These are phyloP conservation scores for Hyppa rectilinea DNA, from an alignment of 2,888 invertebrate species.

Conservation along the genomic window DNA sequence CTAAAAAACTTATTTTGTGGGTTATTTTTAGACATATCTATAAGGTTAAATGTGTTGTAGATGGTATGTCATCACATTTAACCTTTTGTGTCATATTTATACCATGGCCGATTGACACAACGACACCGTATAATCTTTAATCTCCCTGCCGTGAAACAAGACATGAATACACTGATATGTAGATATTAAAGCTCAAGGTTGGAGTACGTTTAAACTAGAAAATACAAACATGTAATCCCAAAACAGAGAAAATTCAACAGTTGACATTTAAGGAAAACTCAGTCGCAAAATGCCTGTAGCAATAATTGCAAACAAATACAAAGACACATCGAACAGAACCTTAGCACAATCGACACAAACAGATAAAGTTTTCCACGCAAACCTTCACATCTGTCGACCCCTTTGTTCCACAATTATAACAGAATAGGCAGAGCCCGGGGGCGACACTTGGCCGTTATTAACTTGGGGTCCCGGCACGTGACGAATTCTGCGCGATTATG, in stretches of 20 bases:
- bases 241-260: neutral
- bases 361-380: slow-evolving; percentile 55
- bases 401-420: slow-evolving; percentile 66
- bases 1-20: neutral
- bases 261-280: neutral
- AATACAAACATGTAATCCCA: neutral
- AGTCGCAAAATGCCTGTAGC: neutral
- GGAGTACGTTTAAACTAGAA: neutral
- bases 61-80: neutral
- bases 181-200: neutral
- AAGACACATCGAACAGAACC: slow-evolving; percentile 25
- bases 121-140: neutral
- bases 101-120: neutral
- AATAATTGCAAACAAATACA: slow-evolving; percentile 30
- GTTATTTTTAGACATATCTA: neutral
- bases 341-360: slow-evolving; percentile 42
- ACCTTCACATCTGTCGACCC: slow-evolving; percentile 59
- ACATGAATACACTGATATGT: neutral
- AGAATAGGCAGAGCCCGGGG: slow-evolving; percentile 58
- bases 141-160: neutral
- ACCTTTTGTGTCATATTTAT: neutral
- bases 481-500: slow-evolving; percentile 73
- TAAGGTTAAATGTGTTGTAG: too few species aligned
- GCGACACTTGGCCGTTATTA: slow-evolving; percentile 70
- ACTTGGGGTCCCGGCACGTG: slow-evolving; percentile 71